Evolutionary conservation across 2,797 vertebrate species (phyloP).

Genomic region (Argya squamiceps): DNA sequence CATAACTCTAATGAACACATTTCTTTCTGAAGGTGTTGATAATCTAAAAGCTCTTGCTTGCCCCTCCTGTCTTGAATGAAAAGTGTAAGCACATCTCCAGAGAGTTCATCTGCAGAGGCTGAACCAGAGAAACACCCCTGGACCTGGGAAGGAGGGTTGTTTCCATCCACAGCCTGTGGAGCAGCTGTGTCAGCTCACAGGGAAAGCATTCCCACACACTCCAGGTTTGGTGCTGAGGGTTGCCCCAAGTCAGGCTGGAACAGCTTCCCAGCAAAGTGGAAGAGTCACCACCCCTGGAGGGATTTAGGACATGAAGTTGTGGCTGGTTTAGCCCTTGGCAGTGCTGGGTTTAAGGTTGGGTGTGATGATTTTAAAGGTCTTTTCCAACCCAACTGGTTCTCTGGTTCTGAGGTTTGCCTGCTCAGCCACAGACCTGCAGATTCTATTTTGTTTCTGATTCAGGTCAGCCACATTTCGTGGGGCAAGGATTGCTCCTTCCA

Average conservation of each 20-base stretch:
- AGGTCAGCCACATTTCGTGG: not conserved
- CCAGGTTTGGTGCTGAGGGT: not conserved
- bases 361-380: rapidly evolving
- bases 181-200: not conserved
- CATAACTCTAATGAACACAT: not conserved
- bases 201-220: rapidly evolving
- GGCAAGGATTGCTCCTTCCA: not conserved
- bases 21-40: constrained; percentile 23
- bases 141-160: not conserved
- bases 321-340: not conserved
- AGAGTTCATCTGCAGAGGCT: not conserved
- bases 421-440: rapidly evolving
- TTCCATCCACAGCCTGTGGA: not conserved
- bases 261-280: not conserved
- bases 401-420: not conserved
- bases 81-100: not conserved
- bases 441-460: not conserved
- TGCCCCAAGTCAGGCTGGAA: not conserved
- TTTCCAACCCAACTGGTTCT: rapidly evolving
- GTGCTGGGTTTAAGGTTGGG: not conserved
- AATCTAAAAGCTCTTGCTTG: not conserved
- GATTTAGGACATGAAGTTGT: rapidly evolving
- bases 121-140: not conserved
- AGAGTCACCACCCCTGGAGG: no score
- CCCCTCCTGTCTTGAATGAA: not conserved